Evolutionary conservation across 2,797 vertebrate species (phyloP), one percentile per base, ranked within the genome.

Genomic region (Enteromius mattozi): DNA sequence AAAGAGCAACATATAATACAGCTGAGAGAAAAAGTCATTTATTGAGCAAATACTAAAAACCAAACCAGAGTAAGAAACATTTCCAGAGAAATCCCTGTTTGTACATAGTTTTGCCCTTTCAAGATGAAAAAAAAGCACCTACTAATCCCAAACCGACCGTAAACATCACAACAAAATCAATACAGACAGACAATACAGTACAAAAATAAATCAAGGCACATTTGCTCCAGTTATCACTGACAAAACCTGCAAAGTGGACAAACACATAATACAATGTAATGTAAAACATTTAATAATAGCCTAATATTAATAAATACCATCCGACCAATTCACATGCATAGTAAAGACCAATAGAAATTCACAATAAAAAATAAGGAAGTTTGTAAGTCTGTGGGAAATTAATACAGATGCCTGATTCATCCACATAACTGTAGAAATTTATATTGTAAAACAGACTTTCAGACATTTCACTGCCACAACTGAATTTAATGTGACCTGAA

Each of bases 201-300:
- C 17, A 37, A 80, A 85, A 77, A 79, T 54, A 83, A 78, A 86
- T 19, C 30, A 88, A 77, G 85, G 82, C 87, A 88, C 69, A 70
- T 42, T 27, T n/a, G 47, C 75, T 69, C 27, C 76, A 56, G 24
- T 49, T 69, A 69, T 72, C 14, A 72, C 14, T 24, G 9, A 82
- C 27, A 35, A 27, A 47, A 17, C 59, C n/a, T 37, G 61, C 45
- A 71, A 30, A 59, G 66, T 70, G 33, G 66, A 49, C 37, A 54
- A 24, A 69, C 2, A 0, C 61, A 63, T 63, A 63, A 63, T 27
- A 63, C 59, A 27, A 30, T 12, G n/a, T 40, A 75, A 72, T 47
- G 35, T 27, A 37, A 42, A 27, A 27, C 47, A 30, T 65, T 68
- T 33, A 14, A 82, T 19, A 61, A 21, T 35, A 42, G 40, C 40